Percentiles rank a stretch among this genome's conserved stretches.
phyloP scores from a whole-genome alignment of 2,113 vertebrate species.

The human region GRCh38 chr7:8605501-8606000 shows the following conservation, averaged over 20 bases:
- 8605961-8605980: conserved; percentile 66
- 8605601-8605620: conserved; percentile 51
- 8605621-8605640: conserved; percentile 71
- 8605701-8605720: conserved; percentile 67
- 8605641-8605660: conserved; percentile 71
- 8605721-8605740: conserved; percentile 66
- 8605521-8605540: conserved; percentile 68
- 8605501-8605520: conserved; percentile 60
- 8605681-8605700: conserved; percentile 64
- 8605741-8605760: conserved; percentile 59
- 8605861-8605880: conserved; percentile 26
- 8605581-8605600: conserved; percentile 67
- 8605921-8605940: conserved; percentile 70
- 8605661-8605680: conserved; percentile 70
- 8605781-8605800: not conserved
- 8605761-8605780: conserved; percentile 60
- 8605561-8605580: conserved; percentile 64
- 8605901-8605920: conserved; percentile 39
- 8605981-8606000: conserved; percentile 82
- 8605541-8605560: conserved; percentile 65
- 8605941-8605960: conserved; percentile 74
- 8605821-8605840: conserved; percentile 51
- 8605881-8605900: conserved; percentile 11
- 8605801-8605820: not conserved
- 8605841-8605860: conserved; percentile 56